phyloP scores from a whole-genome alignment of 2,888 invertebrate genomes.

The Perizoma affinitatum region DNA sequence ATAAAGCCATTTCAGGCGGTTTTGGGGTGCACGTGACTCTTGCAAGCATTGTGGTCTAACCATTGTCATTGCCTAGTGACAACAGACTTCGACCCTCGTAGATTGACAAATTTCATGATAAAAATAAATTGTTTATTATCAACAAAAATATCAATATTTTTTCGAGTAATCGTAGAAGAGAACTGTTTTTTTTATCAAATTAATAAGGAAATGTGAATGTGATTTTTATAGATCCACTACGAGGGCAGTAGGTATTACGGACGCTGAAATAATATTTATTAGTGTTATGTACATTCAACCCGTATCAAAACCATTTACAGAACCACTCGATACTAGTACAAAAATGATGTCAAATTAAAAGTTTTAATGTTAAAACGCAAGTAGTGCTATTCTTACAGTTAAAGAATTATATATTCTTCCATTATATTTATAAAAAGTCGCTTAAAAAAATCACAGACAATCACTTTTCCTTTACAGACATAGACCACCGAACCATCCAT shows the following conservation, averaged over 20 bases:
- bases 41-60: conserved; percentile 74
- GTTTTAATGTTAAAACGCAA: conserved; percentile 84
- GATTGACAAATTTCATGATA: conserved; percentile 5
- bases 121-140: too few relatives aligned
- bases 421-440: conserved; percentile 83
- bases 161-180: too few relatives aligned
- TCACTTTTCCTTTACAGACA: conserved; percentile 83
- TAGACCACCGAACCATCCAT: conserved; percentile 79
- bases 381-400: conserved; percentile 85
- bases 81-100: conserved; percentile 44
- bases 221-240: conserved; percentile 14
- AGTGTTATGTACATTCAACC: conserved; percentile 76
- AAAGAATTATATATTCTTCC: conserved; percentile 80
- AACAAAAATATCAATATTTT: too few relatives aligned
- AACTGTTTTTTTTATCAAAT: too few relatives aligned
- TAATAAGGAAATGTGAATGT: conserved; percentile 14
- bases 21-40: conserved; percentile 58
- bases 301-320: conserved; percentile 62
- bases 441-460: conserved; percentile 86
- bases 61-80: conserved; percentile 61
- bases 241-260: conserved; percentile 32
- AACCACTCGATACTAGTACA: conserved; percentile 67
- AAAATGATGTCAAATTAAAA: conserved; percentile 77
- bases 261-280: conserved; percentile 42
- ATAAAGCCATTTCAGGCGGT: conserved; percentile 53